Percentiles rank a stretch among this genome's conserved stretches.
Evolutionary conservation across 2,113 vertebrate genomes (phyloP).

Genomic region (Nothoprocta perdicaria): DNA sequence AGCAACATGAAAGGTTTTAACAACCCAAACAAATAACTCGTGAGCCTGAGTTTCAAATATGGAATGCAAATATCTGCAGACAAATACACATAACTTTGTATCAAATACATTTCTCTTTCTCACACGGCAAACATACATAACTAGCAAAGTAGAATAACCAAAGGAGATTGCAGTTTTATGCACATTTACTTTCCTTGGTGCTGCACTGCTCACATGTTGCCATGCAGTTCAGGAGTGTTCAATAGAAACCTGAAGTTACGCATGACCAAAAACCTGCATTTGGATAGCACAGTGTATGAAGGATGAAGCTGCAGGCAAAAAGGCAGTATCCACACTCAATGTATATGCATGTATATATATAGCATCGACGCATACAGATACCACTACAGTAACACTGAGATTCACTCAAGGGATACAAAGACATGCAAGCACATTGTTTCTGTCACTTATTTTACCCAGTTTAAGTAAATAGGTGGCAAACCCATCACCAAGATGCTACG

Average conservation of each 20-base stretch:
- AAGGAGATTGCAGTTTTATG: conserved; percentile 48
- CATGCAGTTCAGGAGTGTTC: conserved; percentile 36
- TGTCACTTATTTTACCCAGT: conserved; percentile 12
- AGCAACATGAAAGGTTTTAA: conserved; percentile 32
- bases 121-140: conserved; percentile 28
- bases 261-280: neutral
- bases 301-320: neutral
- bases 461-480: conserved; percentile 18
- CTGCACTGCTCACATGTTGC: neutral
- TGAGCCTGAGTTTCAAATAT: conserved; percentile 31
- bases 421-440: neutral
- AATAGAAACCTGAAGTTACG: conserved; percentile 18
- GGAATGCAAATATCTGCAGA: neutral
- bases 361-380: neutral
- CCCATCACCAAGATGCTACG: conserved; percentile 23
- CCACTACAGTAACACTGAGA: neutral
- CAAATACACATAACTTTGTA: conserved; percentile 35
- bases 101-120: conserved; percentile 20
- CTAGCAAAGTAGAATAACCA: conserved; percentile 50
- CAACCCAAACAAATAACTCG: neutral
- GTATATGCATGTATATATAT: neutral
- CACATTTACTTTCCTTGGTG: conserved; percentile 26
- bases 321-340: neutral
- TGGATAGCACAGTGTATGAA: neutral
- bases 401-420: neutral